Evolutionary conservation across 2,888 invertebrate species (phyloP), one percentile per base, ranked within the genome.

Genomic region (Stenoptilia bipunctidactyla): DNA sequence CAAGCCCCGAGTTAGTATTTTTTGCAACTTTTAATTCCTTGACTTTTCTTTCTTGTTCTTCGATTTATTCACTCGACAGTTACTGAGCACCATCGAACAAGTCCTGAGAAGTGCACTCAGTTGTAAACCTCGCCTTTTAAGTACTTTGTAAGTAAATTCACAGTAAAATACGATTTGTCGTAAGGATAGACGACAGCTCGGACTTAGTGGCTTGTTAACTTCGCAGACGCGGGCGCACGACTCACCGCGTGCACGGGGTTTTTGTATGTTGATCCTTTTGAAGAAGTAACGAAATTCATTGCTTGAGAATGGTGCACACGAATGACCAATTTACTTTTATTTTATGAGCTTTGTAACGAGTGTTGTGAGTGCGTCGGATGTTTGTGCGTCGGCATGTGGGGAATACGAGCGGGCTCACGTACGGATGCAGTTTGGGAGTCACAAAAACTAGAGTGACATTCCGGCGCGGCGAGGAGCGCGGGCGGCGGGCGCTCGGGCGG

Each of bases 381-480:
- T 58, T 53, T 9, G 38, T 8, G 20, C 20, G 20, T 20, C 20
- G 20, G 20, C 8, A 9, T 30, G 30, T 12, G 30, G 3, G 30
- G 30, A 3, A 3, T 9, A 12, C 12, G 30, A 30, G n/a, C 9
- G 12, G 30, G 30, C 25, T 5, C 5, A 25, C 25, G 25, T 30
- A 30, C 30, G 30, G 9, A 9, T 9, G 30, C 30, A 30, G 42
- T 39, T 40, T 37, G 45, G 45, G 43, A 38, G 42, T 48, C 45
- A 47, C 52, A 53, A 55, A 55, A 55, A 55, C 45, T 43, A 15
- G 30, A 38, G 45, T 48, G 48, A 36, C 47, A 45, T 47, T 47
- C 47, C 48, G 40, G 40, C 42, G 40, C 38, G 30, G 30, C 30
- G 25, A 12, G 9, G 30, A 9, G 30, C 30, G 30, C 6, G 30